A percentile compares a stretch with the other conserved stretches of the same genome.
These are phyloP conservation scores for Anastrepha ludens DNA, from an alignment of 1,140 invertebrate species.

Conservation along the genomic window DNA sequence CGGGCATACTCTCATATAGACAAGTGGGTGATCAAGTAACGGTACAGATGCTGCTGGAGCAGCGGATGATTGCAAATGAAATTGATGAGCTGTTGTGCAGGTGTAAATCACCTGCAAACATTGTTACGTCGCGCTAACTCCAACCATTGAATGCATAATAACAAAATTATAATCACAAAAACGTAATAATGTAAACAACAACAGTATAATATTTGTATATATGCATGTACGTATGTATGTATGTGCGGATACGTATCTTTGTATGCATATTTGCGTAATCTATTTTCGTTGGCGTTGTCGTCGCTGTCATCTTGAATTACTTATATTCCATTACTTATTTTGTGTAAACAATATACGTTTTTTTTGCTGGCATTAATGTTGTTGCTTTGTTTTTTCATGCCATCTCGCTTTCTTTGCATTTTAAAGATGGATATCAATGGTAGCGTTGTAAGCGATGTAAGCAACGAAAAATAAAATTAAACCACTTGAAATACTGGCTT, in stretches of 20 bases:
- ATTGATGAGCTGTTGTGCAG: slow-evolving; percentile 47
- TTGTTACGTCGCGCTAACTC: slow-evolving; percentile 23
- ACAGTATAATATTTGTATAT: neutral
- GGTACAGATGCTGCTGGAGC: neutral
- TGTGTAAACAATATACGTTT: slow-evolving; percentile 28
- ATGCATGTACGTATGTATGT: neutral
- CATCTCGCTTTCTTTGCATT: slow-evolving; percentile 39
- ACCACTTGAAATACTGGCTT: slow-evolving; percentile 23
- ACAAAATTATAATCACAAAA: slow-evolving; percentile 32
- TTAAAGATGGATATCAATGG: neutral
- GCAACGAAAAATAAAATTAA: neutral
- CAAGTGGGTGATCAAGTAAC: slow-evolving; percentile 40
- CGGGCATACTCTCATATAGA: neutral
- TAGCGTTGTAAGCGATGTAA: neutral
- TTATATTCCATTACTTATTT: slow-evolving; percentile 38
- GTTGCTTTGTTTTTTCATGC: neutral
- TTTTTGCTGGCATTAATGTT: neutral
- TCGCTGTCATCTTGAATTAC: slow-evolving; percentile 27
- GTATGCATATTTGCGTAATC: slow-evolving; percentile 25
- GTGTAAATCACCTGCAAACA: slow-evolving; percentile 36
- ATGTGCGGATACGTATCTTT: neutral
- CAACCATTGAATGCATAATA: slow-evolving; percentile 32
- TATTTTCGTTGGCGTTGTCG: slow-evolving; percentile 34
- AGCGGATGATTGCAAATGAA: neutral
- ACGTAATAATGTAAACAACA: slow-evolving; percentile 14